Evolutionary conservation across 2,797 vertebrate species (phyloP).

Genomic region (Cyprinodon diabolis): DNA sequence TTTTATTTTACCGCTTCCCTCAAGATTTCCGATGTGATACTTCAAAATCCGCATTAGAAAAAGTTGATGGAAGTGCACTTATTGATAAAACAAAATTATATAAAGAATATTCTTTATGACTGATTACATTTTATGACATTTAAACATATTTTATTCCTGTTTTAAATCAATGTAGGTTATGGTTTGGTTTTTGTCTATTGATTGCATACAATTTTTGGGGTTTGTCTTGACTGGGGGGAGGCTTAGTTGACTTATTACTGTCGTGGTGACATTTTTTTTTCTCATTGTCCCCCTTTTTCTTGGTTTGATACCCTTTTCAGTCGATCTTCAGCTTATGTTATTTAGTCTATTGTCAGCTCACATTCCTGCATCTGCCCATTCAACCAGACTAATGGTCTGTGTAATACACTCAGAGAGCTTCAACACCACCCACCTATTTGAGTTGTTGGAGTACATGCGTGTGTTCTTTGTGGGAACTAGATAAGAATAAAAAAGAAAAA

Average conservation of each 20-base stretch:
- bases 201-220: slow-evolving; percentile 5
- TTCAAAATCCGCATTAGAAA: no score
- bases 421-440: slow-evolving; percentile 66
- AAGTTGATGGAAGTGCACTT: no score
- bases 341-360: slow-evolving; percentile 68
- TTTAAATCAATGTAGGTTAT: no score
- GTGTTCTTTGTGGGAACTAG: slow-evolving; percentile 15
- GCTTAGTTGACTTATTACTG: slow-evolving; percentile 17
- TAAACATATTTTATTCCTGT: no score
- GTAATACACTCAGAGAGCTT: slow-evolving; percentile 73
- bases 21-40: no score
- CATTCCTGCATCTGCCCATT: slow-evolving; percentile 67
- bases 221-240: slow-evolving; percentile 1
- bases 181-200: neutral
- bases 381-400: slow-evolving; percentile 77
- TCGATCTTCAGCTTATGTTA: slow-evolving; percentile 59
- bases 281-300: slow-evolving; percentile 46
- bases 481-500: slow-evolving; percentile 25
- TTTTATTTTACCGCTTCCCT: no score
- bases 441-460: slow-evolving; percentile 41
- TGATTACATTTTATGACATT: no score
- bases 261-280: slow-evolving; percentile 19
- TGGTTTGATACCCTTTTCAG: slow-evolving; percentile 45
- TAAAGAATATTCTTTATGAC: no score
- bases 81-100: no score